These are phyloP conservation scores for Steatocranus sp. DNA, from an alignment of 2,797 vertebrate genomes.

Conservation along the genomic window DNA sequence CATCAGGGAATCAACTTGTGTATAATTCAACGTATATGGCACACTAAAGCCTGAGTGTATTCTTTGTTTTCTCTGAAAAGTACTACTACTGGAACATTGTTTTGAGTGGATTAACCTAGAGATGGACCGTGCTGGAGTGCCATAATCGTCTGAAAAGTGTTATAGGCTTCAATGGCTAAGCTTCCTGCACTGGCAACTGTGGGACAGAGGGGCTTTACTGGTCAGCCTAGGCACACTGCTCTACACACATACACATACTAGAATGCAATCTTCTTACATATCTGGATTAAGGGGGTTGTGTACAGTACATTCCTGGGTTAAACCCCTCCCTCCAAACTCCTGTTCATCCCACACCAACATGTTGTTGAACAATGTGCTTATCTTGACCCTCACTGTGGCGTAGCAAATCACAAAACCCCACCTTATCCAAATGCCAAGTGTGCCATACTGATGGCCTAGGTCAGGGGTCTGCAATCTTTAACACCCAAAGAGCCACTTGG, in stretches of 20 bases:
- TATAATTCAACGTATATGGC: background rate
- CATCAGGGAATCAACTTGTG: background rate
- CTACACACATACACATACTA: slow-evolving; percentile 13
- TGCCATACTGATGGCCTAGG: background rate
- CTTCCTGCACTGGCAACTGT: slow-evolving; percentile 23
- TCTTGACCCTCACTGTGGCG: background rate
- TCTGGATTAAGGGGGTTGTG: slow-evolving; percentile 65
- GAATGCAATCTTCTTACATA: slow-evolving; percentile 70
- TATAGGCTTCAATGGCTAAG: slow-evolving; percentile 29
- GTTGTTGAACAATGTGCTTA: slow-evolving; percentile 1
- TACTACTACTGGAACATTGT: background rate
- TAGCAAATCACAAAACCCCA: background rate
- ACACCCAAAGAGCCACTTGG: too few species aligned
- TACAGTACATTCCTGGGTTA: slow-evolving; percentile 44
- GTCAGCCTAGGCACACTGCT: slow-evolving; percentile 28
- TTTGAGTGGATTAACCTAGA: slow-evolving; percentile 24
- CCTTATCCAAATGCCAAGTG: background rate
- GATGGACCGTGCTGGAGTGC: background rate
- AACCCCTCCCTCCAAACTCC: slow-evolving; percentile 13
- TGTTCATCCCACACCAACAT: slow-evolving; percentile 20
- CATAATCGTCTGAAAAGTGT: slow-evolving; percentile 47
- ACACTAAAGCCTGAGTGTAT: background rate
- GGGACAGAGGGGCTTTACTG: slow-evolving; percentile 45
- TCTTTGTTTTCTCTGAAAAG: background rate
- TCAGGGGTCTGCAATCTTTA: too few species aligned